Conservation (phyloP, 2,888 invertebrate genomes). For the Sinotaia quadrata region DNA sequence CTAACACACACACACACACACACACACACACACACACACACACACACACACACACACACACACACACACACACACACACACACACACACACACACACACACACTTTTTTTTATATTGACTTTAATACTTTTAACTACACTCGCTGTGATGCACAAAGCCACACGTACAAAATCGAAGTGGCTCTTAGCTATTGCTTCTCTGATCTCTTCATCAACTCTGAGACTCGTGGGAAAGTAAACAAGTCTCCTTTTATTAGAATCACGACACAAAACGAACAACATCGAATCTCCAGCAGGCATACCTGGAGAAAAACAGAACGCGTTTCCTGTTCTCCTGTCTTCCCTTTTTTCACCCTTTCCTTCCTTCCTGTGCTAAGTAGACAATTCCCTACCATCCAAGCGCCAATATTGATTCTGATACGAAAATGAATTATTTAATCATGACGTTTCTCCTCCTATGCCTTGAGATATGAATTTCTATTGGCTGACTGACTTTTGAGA, state of each 20-base stretch:
- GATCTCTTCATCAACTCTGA: too few relatives aligned
- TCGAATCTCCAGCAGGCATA: background rate
- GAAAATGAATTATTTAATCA: conserved; percentile 5
- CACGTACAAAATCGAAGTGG: too few relatives aligned
- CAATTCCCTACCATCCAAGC: background rate
- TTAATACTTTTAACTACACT: too few relatives aligned
- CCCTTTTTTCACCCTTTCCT: background rate
- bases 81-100: conserved; percentile 1
- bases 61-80: conserved; percentile 14
- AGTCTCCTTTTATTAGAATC: background rate
- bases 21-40: conserved; percentile 14
- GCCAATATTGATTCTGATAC: background rate
- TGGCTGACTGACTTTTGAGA: too few relatives aligned
- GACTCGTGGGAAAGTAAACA: conserved; percentile 4
- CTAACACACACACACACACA: background rate
- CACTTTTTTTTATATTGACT: too few relatives aligned
- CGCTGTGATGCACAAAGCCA: too few relatives aligned
- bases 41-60: conserved; percentile 16
- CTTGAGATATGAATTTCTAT: too few relatives aligned
- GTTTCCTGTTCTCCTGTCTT: background rate
- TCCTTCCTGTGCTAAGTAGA: background rate
- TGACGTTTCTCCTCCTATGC: too few relatives aligned
- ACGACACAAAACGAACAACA: background rate
- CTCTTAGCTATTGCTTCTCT: too few relatives aligned
- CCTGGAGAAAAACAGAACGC: background rate